Evolutionary conservation across 2,113 vertebrate species (phyloP).

Genomic region (Tragelaphus scriptus): DNA sequence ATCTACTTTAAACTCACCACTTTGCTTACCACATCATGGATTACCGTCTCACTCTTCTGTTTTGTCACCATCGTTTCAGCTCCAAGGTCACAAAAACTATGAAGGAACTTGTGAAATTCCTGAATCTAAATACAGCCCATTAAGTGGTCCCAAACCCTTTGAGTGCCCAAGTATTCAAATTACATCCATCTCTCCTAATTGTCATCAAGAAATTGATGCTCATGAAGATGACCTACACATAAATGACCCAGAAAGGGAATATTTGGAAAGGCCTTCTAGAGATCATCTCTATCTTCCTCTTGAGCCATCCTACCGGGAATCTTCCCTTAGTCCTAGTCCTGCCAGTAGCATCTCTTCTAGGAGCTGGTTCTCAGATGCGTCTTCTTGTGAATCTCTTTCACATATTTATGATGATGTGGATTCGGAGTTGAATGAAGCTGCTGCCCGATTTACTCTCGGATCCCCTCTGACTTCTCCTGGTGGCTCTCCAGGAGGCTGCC

Average conservation of each 20-base stretch:
- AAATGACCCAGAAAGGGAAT: conserved; percentile 92
- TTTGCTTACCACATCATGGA: conserved; percentile 91
- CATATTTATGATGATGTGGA: conserved; percentile 98
- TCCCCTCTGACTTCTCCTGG: conserved; percentile 94
- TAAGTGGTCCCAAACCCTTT: conserved; percentile 92
- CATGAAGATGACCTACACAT: conserved; percentile 86
- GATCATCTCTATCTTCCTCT: conserved; percentile 97
- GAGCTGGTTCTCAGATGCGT: conserved; percentile 98
- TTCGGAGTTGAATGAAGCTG: conserved; percentile 97
- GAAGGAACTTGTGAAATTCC: conserved; percentile 84
- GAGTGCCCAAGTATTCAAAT: conserved; percentile 99
- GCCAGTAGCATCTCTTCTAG: conserved; percentile 97
- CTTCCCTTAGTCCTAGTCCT: conserved; percentile 96
- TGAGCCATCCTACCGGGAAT: conserved; percentile 94
- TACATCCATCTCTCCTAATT: conserved; percentile 98
- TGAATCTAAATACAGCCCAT: conserved; percentile 87
- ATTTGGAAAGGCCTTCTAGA: conserved; percentile 92
- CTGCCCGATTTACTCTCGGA: conserved; percentile 92
- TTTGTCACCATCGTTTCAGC: conserved; percentile 85
- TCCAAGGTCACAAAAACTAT: conserved; percentile 87
- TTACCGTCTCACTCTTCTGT: conserved; percentile 88
- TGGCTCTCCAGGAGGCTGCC: conserved; percentile 89
- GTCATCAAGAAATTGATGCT: conserved; percentile 94
- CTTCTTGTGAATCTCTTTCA: conserved; percentile 97
- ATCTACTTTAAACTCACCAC: conserved; percentile 89